Percentiles rank a stretch among this genome's conserved stretches.
Conservation (phyloP, 2,797 vertebrate genomes). For the Eupleurogrammus muticus region DNA sequence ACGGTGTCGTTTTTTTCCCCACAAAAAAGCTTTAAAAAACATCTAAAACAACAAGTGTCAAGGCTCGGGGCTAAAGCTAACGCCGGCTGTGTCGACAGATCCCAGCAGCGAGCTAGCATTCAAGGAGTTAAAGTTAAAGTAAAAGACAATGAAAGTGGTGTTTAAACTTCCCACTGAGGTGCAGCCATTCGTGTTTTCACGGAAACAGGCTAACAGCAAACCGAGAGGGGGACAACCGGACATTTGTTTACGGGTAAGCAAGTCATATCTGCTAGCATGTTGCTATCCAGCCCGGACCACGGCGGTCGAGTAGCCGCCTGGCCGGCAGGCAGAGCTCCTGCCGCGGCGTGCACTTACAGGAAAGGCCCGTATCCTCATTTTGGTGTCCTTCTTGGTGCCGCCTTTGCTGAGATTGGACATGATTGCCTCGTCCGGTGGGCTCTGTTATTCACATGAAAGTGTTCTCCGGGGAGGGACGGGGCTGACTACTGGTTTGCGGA, state of each 20-base stretch:
- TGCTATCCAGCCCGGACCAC: constrained; percentile 67
- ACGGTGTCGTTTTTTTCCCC: neutral
- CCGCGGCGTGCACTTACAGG: constrained; percentile 89
- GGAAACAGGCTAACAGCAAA: neutral
- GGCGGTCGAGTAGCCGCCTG: constrained; percentile 69
- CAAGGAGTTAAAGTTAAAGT: constrained; percentile 1
- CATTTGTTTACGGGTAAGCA: constrained; percentile 50
- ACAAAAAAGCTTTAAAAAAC: neutral
- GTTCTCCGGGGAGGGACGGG: constrained; percentile 68
- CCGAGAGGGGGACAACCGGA: neutral
- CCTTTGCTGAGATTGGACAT: constrained; percentile 99
- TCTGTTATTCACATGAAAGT: constrained; percentile 85
- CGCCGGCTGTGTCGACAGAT: constrained; percentile 50
- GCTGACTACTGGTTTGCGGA: constrained; percentile 67
- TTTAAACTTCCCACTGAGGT: neutral
- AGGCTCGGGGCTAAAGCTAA: constrained; percentile 57
- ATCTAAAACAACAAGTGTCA: constrained; percentile 78
- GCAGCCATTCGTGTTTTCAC: neutral
- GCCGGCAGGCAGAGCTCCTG: constrained; percentile 50
- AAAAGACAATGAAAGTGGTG: constrained; percentile 3
- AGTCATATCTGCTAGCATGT: constrained; percentile 56
- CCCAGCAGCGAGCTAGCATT: constrained; percentile 38
- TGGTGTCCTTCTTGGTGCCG: constrained; percentile 98
- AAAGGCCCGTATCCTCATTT: constrained; percentile 99
- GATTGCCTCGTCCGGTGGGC: constrained; percentile 82